phyloP scores from a whole-genome alignment of 2,113 vertebrate species.

The Labeo rohita region DNA sequence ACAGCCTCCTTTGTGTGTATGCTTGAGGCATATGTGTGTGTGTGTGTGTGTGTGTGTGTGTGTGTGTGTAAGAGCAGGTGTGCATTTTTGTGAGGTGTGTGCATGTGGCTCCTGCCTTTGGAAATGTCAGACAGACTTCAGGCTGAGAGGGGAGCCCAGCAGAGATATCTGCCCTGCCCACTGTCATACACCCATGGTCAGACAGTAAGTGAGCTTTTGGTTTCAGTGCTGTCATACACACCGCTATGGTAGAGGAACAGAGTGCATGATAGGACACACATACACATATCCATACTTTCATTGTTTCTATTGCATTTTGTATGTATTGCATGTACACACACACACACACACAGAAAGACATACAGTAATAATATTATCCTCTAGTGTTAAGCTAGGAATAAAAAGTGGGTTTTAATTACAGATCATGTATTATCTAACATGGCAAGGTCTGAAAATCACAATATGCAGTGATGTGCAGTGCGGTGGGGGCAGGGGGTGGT shows the following conservation, averaged over 20 bases:
- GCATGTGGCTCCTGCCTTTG: constrained; percentile 49
- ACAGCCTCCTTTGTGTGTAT: background rate
- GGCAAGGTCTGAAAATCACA: constrained; percentile 13
- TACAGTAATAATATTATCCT: constrained; percentile 1
- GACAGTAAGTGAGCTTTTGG: background rate
- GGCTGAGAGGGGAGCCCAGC: constrained; percentile 64
- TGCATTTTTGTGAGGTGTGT: background rate
- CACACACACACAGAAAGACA: background rate
- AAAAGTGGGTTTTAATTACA: constrained; percentile 26
- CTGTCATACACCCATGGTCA: background rate
- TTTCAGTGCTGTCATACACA: constrained; percentile 3
- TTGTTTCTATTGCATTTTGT: background rate
- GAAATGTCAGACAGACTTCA: constrained; percentile 75
- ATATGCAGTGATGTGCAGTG: constrained; percentile 1
- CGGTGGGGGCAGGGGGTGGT: background rate
- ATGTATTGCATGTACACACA: background rate
- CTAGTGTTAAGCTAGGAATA: constrained; percentile 9
- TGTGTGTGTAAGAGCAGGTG: constrained; percentile 11
- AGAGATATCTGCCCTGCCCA: constrained; percentile 8
- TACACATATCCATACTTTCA: background rate
- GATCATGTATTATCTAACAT: constrained; percentile 32
- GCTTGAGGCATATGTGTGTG: background rate
- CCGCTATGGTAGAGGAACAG: background rate
- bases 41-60: background rate
- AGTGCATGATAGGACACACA: background rate